Evolutionary conservation across 2,797 vertebrate genomes (phyloP), one percentile per base, ranked within the genome.

Genomic region (Hoplostethus atlanticus): DNA sequence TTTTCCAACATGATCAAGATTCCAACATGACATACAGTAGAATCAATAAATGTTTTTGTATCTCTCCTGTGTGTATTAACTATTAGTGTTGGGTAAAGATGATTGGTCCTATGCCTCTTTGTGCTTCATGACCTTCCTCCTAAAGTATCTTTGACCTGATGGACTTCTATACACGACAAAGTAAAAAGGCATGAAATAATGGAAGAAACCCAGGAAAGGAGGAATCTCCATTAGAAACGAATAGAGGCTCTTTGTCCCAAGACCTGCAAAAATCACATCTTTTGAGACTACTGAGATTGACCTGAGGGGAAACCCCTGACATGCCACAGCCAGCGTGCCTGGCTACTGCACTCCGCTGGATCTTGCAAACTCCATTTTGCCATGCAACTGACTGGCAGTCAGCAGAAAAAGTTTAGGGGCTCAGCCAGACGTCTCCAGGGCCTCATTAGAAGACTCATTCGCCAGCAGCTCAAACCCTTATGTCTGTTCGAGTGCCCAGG

Each of bases 381-480:
- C 79, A 57, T 57, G 56, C 55, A n/a, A 61, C 77, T 79, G 84
- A 90, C 77, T 87, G 81, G 79, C 79, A 84, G 78, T 73, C 82
- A 36, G 76, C 71, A 84, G 75, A 83, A 61, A 77, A 63, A 69
- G 64, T 79, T 53, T 16, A 52, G 48, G 81, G 69, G 51, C 64
- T 58, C 44, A 80, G 76, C 63, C 54, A 42, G 78, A 84, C 79
- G 83, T 86, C 84, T 86, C 86, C 77, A 13, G 89, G 84, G 84
- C 65, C 82, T 87, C 80, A 76, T 88, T 87, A 84, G 55, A 64
- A 66, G 74, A 50, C 78, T 76, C 77, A 64, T 72, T 82, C 36
- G 15, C 64, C 88, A 53, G 86, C 82, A 81, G 75, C 87, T 79
- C 76, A 74, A 64, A 73, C 75, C 83, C 83, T 76, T 51, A 73